Conservation (phyloP, 2,113 vertebrate species). For the Siphamia tubifer region DNA sequence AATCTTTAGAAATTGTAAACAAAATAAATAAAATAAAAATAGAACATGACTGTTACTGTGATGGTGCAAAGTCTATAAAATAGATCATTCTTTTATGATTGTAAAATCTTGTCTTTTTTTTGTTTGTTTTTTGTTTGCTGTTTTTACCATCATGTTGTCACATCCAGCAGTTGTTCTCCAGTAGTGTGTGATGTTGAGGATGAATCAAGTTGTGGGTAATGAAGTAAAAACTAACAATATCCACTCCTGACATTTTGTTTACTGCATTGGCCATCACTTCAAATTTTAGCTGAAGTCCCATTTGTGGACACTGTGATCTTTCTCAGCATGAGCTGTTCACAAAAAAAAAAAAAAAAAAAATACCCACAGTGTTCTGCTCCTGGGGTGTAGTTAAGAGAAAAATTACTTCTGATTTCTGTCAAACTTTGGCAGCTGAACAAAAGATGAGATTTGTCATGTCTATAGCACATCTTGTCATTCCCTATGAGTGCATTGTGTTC, state of each 20-base stretch:
- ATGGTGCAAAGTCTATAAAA: too few species aligned
- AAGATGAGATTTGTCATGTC: neutral
- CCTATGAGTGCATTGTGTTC: neutral
- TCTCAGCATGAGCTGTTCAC: slow-evolving; percentile 12
- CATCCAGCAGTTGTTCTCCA: slow-evolving; percentile 19
- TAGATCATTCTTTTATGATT: neutral
- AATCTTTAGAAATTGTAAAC: neutral
- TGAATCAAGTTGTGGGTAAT: slow-evolving; percentile 24
- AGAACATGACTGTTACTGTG: neutral
- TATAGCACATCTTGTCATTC: neutral
- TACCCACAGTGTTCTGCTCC: slow-evolving; percentile 3
- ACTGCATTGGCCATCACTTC: slow-evolving; percentile 14
- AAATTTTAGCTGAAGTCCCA: slow-evolving; percentile 1
- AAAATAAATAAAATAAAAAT: too few species aligned
- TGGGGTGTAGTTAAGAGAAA: slow-evolving; percentile 22
- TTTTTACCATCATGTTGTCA: neutral
- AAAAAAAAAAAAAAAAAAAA: too few species aligned
- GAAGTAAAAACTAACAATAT: slow-evolving; percentile 40
- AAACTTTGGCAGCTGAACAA: slow-evolving; percentile 21
- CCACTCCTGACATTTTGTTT: slow-evolving; percentile 27
- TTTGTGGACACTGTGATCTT: slow-evolving; percentile 31
- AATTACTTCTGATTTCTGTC: slow-evolving; percentile 34
- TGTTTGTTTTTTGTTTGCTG: neutral
- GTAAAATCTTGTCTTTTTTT: neutral
- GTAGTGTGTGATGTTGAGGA: slow-evolving; percentile 2